Evolutionary conservation across 2,888 invertebrate genomes (phyloP).

Genomic region (Sthenelais limicola): DNA sequence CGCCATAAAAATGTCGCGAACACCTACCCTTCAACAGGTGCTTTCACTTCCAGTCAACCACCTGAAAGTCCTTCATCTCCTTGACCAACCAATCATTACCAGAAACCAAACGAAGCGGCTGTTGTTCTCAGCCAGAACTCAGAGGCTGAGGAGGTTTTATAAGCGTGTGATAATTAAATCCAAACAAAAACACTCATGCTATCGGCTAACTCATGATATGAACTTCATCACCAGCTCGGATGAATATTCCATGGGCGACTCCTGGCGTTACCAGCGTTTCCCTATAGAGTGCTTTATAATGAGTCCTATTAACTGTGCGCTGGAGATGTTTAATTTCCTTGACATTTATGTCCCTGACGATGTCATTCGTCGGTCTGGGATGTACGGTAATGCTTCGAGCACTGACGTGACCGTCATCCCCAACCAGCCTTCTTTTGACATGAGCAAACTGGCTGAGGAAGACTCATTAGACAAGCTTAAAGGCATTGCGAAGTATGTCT

Average conservation of each 20-base stretch:
- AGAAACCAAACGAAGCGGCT: neutral
- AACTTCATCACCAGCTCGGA: neutral
- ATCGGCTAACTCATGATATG: neutral
- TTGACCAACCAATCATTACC: neutral
- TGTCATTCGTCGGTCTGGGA: too few species aligned
- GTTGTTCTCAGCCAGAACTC: neutral
- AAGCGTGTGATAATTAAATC: neutral
- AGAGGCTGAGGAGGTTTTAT: neutral
- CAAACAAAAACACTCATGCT: neutral
- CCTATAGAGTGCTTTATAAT: neutral
- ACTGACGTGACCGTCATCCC: too few species aligned
- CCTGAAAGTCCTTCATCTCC: slow-evolving; percentile 17
- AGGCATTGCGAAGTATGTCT: too few species aligned
- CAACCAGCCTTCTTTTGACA: too few species aligned
- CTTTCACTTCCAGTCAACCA: neutral
- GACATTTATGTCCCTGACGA: slow-evolving; percentile 6
- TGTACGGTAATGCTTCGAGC: too few species aligned
- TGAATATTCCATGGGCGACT: neutral
- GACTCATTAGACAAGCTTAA: too few species aligned
- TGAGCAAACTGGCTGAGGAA: too few species aligned
- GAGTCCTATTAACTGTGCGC: neutral
- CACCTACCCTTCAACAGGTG: neutral
- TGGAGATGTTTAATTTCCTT: slow-evolving; percentile 19
- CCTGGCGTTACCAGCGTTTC: slow-evolving; percentile 29
- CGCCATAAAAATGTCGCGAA: neutral